Evolutionary conservation across 2,888 invertebrate genomes (phyloP).

Genomic region (Coenonympha arcania): DNA sequence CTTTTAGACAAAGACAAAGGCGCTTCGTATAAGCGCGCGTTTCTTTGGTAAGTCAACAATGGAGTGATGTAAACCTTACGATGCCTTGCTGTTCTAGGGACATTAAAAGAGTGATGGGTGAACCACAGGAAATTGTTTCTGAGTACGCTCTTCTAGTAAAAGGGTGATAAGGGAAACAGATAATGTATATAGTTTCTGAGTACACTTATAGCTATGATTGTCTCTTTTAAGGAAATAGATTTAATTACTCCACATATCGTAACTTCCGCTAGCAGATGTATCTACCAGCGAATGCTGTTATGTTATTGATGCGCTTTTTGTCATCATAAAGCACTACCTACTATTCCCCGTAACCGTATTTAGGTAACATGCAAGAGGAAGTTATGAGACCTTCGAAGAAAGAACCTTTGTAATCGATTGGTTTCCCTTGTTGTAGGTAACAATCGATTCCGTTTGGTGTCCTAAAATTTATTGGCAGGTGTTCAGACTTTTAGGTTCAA

Average conservation of each 20-base stretch:
- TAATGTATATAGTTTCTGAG: no score
- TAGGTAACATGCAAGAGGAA: not conserved
- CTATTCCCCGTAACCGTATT: not conserved
- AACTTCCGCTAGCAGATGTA: not conserved
- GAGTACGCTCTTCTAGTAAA: no score
- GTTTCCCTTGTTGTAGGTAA: not conserved
- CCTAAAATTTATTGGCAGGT: not conserved
- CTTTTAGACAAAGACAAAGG: no score
- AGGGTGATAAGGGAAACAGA: no score
- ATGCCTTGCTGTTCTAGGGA: no score
- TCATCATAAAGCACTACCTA: not conserved
- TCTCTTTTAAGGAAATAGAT: not conserved
- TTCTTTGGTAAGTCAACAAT: no score
- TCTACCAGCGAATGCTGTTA: not conserved
- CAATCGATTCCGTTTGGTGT: not conserved
- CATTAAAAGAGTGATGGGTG: no score
- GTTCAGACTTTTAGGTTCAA: not conserved
- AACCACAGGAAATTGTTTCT: no score
- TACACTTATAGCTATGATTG: not conserved
- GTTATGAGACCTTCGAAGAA: not conserved
- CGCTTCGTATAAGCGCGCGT: no score
- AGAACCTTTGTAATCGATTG: not conserved
- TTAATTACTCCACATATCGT: not conserved
- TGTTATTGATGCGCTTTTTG: constrained; percentile 5
- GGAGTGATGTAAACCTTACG: no score